phyloP scores from a whole-genome alignment of 2,888 invertebrate species.

The Eristalis tenax region DNA sequence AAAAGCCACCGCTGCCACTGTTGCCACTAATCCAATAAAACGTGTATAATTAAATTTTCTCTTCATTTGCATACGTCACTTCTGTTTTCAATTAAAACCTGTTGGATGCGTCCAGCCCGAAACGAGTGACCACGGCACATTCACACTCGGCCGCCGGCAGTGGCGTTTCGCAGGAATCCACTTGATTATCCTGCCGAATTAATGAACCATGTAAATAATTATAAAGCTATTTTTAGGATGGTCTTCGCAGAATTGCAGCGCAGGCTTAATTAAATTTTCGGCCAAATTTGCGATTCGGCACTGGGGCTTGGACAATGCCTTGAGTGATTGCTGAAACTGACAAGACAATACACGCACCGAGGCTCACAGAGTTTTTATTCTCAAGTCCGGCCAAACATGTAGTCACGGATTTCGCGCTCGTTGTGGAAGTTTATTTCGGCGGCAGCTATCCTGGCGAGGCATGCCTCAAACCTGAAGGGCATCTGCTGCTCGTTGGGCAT shows the following conservation, averaged over 20 bases:
- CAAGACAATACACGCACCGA: neutral
- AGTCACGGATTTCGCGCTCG: constrained; percentile 14
- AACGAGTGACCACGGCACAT: neutral
- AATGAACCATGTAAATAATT: constrained; percentile 72
- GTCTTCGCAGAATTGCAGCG: neutral
- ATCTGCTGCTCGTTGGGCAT: constrained; percentile 13
- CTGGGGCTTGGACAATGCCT: constrained; percentile 28
- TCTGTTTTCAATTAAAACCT: constrained; percentile 74
- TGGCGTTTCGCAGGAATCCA: constrained; percentile 44
- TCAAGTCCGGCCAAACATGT: neutral
- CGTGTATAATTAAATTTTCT: constrained; percentile 81
- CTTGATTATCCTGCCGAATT: constrained; percentile 71
- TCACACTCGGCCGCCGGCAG: constrained; percentile 9
- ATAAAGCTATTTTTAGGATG: constrained; percentile 65
- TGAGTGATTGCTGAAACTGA: constrained; percentile 33
- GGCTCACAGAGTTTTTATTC: neutral
- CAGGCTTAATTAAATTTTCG: constrained; percentile 60
- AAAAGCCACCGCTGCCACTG: constrained; percentile 57
- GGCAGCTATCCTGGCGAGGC: constrained; percentile 9
- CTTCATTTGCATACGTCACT: constrained; percentile 80
- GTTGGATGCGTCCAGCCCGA: constrained; percentile 62
- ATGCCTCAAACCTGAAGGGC: constrained; percentile 27
- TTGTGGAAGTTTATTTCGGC: constrained; percentile 13
- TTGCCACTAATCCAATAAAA: constrained; percentile 80
- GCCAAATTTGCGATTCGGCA: constrained; percentile 51